These are phyloP conservation scores for Idris sp. DNA, from an alignment of 1,140 invertebrate species.

Conservation along the genomic window DNA sequence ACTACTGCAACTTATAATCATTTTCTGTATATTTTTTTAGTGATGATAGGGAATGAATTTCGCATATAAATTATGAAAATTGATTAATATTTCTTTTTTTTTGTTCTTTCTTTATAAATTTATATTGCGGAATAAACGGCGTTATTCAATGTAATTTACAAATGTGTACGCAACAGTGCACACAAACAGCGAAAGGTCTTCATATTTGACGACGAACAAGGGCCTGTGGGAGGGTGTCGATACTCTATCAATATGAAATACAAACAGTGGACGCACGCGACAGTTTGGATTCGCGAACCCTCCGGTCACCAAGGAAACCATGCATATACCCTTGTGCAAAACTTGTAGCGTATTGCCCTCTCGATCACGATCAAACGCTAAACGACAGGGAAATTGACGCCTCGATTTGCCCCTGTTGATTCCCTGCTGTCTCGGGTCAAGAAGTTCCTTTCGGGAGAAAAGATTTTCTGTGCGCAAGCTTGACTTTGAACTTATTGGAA, in stretches of 20 bases:
- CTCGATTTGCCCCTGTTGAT: conserved; percentile 21
- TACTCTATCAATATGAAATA: conserved; percentile 79
- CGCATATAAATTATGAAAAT: too few relatives aligned
- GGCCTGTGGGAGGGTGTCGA: conserved; percentile 67
- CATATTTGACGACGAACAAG: conserved; percentile 4
- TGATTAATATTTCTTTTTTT: conserved; percentile 35
- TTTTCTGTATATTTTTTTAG: too few relatives aligned
- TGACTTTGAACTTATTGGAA: conserved; percentile 46
- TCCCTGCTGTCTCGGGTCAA: conserved; percentile 30
- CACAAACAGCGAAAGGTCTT: background rate
- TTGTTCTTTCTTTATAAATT: conserved; percentile 29
- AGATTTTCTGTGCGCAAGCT: conserved; percentile 7
- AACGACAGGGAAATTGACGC: conserved; percentile 71
- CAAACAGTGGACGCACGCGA: conserved; percentile 70
- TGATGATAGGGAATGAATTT: too few relatives aligned
- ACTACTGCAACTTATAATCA: too few relatives aligned
- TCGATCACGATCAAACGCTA: conserved; percentile 64
- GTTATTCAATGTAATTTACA: conserved; percentile 15
- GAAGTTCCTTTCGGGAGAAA: conserved; percentile 21
- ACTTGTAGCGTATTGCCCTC: conserved; percentile 34
- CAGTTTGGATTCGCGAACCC: conserved; percentile 65
- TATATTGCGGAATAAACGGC: conserved; percentile 39
- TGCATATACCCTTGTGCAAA: conserved; percentile 53
- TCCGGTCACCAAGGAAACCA: conserved; percentile 76
- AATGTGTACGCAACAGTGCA: conserved; percentile 1